Evolutionary conservation across 2,888 invertebrate species (phyloP), one percentile per base, ranked within the genome.

Genomic region (Tenthredo notha): DNA sequence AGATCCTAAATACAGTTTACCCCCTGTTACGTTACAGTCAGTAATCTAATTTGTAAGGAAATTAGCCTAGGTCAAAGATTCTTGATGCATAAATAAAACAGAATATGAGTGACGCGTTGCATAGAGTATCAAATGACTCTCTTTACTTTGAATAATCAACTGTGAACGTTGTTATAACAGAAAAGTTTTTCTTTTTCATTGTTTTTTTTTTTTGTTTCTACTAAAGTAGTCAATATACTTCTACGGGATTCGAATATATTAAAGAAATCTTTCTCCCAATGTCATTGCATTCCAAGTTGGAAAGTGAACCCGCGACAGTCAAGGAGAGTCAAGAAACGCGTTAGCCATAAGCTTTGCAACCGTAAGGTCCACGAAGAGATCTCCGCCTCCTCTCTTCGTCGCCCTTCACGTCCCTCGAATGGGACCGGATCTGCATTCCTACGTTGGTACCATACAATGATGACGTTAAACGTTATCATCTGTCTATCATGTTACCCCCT

Each of bases 371-470:
- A 33, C 43, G 77, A 77, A 50, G 77, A 77, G 67, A 67, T 67
- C 40, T 6, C 74, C 47, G 40, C 5, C 33, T 29, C 70, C 37
- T 37, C 74, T 29, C 74, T 43, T 25, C 18, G 43, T 43, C 12
- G 47, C 77, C 77, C 50, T 54, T 54, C 77, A 50, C 77, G 50
- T 54, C 77, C 77, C 77, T 29, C 18, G 83, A 83, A 70, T 83
- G 83, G 33, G 83, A 70, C 70, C 83, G 70, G 83, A 70, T 67
- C 83, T 67, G 83, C 83, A 83, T 83, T 83, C 83, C 83, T 83
- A 47, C 37, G 61, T 61, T 61, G 61, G 33, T 67, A 67, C 33
- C 67, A 10, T 40, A 43, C 83, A 33, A 67, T 33, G 70, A 83
- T 70, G 83, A 83, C 70, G 83, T 83, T 83, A 37, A 61, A 33